Percentiles rank a stretch among this genome's conserved stretches.
These are phyloP conservation scores for Halcyon chelicuti DNA, from an alignment of 2,797 vertebrate species.

Conservation along the genomic window DNA sequence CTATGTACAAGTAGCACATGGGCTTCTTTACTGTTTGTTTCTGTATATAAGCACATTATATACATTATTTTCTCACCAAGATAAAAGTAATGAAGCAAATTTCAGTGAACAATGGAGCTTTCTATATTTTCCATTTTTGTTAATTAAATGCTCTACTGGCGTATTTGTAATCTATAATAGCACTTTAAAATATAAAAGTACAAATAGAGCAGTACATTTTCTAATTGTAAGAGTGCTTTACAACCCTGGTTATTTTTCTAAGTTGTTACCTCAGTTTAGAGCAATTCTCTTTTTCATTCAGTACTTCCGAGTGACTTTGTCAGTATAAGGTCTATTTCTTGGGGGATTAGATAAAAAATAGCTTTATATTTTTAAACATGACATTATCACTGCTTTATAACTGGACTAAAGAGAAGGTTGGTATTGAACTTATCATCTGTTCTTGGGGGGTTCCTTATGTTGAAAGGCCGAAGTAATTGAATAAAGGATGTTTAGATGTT, in stretches of 20 bases:
- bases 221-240: neutral
- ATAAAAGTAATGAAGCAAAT: neutral
- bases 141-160: neutral
- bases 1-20: neutral
- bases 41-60: neutral
- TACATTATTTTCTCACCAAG: neutral
- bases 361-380: neutral
- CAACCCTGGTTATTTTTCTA: neutral
- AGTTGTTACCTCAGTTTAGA: neutral
- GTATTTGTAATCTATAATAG: neutral
- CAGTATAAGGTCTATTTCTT: neutral
- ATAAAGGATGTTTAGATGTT: neutral
- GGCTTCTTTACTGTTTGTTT: neutral
- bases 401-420: neutral
- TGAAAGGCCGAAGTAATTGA: slow-evolving; percentile 1
- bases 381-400: neutral
- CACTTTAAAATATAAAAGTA: neutral
- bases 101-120: neutral
- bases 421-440: neutral
- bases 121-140: neutral
- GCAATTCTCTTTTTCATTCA: neutral
- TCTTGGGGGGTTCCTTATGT: neutral
- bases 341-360: neutral
- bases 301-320: neutral
- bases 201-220: neutral